Evolutionary conservation across 2,113 vertebrate genomes (phyloP), one percentile per base, ranked within the genome.

Genomic region (Prochilodus magdalenae): DNA sequence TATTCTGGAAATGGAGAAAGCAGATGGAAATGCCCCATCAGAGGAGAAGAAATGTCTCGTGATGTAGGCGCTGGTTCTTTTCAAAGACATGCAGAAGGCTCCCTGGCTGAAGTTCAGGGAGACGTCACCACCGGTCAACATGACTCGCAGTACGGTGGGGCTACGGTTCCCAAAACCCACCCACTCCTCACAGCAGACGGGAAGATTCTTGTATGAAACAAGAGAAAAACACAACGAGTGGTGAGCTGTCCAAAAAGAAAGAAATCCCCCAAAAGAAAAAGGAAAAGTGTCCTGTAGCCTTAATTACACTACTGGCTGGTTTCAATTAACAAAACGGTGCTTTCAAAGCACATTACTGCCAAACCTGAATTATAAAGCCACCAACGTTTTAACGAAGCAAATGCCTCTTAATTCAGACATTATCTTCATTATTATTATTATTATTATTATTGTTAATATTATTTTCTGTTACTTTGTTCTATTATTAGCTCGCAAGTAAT

Each of bases 1-100:
- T 82, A 95, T 95, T 90, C 89, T 95, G 90, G 94, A 95, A 90
- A 95, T 95, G 92, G 94, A 95, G 86, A 95, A 93, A 86, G 94
- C 94, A 1, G 94, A 94, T 79, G 94, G 94, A 63, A 94, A 94
- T 5, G 90, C 86, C 26, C 90, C 92, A n/a, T 86, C 87, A 6
- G 93, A 94, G 83, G 93, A 93, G 77, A 95, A 92, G 85, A 94
- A 93, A 84, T 95, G 94, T 66, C 72, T 80, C 11, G 89, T 95
- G 83, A 95, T 95, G 94, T 94, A 90, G 90, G 81, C 16, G 80
- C 51, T 73, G 65, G 62, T 79, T 69, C 83, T 49, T 72, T 80
- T 86, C 29, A 77, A 87, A 88, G 91, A 87, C 92, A 84, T 83
- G 88, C 88, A 82, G 87, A 84, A 82, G 88, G 84, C 86, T 89